Evolutionary conservation across 2,113 vertebrate species (phyloP).

Genomic region (Myotis lucifugus): DNA sequence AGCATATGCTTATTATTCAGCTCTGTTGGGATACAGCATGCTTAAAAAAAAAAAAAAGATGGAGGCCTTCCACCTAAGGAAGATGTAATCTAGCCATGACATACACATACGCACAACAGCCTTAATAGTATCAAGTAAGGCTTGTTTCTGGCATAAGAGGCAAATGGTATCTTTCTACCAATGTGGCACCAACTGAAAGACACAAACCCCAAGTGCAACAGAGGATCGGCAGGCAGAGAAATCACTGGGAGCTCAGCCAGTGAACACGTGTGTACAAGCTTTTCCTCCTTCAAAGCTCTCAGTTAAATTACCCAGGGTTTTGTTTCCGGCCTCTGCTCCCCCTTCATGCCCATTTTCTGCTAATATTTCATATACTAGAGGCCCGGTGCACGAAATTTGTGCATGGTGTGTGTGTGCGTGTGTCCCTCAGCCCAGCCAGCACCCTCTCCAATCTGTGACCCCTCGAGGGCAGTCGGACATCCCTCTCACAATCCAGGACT

Average conservation of each 20-base stretch:
- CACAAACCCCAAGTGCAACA: too few species aligned
- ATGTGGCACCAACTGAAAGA: background rate
- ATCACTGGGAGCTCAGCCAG: background rate
- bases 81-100: background rate
- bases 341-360: background rate
- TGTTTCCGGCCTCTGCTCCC: background rate
- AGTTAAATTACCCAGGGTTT: background rate
- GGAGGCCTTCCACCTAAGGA: background rate
- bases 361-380: background rate
- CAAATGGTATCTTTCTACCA: background rate
- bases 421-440: too few species aligned
- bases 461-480: too few species aligned
- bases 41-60: background rate
- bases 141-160: background rate
- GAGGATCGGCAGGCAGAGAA: background rate
- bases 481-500: too few species aligned
- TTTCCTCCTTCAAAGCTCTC: background rate
- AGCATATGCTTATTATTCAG: background rate
- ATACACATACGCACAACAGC: background rate
- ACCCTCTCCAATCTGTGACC: too few species aligned
- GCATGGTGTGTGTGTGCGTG: too few species aligned
- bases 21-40: background rate
- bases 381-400: too few species aligned
- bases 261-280: accelerated
- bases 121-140: background rate